Percentiles rank a stretch among this genome's conserved stretches.
Evolutionary conservation across 2,797 vertebrate species (phyloP).

Genomic region (Paramormyrops hopkinsi): DNA sequence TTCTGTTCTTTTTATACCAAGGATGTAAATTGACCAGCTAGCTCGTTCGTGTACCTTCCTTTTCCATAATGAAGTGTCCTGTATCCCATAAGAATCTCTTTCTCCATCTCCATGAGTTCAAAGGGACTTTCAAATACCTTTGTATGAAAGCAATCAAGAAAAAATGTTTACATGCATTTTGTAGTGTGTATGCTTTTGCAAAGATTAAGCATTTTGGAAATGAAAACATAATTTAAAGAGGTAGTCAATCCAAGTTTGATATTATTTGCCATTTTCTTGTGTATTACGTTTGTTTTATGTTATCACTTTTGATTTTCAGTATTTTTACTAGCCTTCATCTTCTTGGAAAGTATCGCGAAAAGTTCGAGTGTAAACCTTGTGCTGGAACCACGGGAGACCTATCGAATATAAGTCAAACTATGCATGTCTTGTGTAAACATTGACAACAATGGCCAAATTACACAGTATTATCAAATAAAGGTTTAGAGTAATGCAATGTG

Average conservation of each 20-base stretch:
- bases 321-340: constrained; percentile 30
- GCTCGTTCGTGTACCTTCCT: neutral
- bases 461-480: constrained; percentile 66
- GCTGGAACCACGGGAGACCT: constrained; percentile 65
- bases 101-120: neutral
- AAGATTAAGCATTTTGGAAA: constrained; percentile 47
- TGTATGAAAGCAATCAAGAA: constrained; percentile 28
- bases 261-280: constrained; percentile 21
- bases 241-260: constrained; percentile 33
- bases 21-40: constrained; percentile 1
- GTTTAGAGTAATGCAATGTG: constrained; percentile 37
- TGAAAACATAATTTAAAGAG: constrained; percentile 58
- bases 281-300: constrained; percentile 32
- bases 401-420: constrained; percentile 51
- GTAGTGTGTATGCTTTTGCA: constrained; percentile 47
- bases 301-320: constrained; percentile 36
- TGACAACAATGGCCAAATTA: constrained; percentile 65
- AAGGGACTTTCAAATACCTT: neutral
- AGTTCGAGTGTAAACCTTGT: constrained; percentile 57
- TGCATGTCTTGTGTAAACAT: constrained; percentile 69
- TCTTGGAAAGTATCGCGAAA: constrained; percentile 41
- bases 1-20: constrained; percentile 3
- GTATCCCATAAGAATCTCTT: constrained; percentile 12
- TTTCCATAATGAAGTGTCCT: neutral
- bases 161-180: constrained; percentile 51